These are phyloP conservation scores for Spodoptera exigua DNA, from an alignment of 2,888 invertebrate species.

Conservation along the genomic window DNA sequence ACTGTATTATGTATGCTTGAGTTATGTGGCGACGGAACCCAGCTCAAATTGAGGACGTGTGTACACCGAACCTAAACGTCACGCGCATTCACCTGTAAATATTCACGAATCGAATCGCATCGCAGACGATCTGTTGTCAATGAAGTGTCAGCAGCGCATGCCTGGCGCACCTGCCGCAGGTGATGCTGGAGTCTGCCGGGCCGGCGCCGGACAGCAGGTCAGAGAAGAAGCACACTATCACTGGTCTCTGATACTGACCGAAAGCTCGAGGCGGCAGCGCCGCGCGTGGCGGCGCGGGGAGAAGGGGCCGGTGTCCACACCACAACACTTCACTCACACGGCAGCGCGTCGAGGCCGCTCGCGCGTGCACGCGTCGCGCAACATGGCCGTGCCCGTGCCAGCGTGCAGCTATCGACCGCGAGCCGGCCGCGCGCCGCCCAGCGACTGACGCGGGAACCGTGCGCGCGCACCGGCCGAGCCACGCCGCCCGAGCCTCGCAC, in stretches of 20 bases:
- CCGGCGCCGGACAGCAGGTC: constrained; percentile 13
- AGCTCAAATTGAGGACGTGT: constrained; percentile 46
- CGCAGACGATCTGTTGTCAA: constrained; percentile 44
- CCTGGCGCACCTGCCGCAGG: constrained; percentile 22
- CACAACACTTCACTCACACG: constrained; percentile 74
- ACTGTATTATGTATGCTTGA: constrained; percentile 23
- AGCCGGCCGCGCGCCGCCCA: constrained; percentile 83
- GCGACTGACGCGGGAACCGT: constrained; percentile 81
- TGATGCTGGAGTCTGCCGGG: constrained; percentile 21
- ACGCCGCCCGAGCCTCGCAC: constrained; percentile 67
- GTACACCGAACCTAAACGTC: constrained; percentile 50
- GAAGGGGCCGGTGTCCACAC: constrained; percentile 53
- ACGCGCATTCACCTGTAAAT: constrained; percentile 57
- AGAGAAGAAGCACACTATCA: constrained; percentile 16
- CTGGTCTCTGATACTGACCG: constrained; percentile 67
- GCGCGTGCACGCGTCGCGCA: constrained; percentile 81
- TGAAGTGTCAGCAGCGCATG: constrained; percentile 31
- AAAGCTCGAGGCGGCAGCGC: constrained; percentile 70
- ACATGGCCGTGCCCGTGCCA: constrained; percentile 79
- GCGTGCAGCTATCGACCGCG: constrained; percentile 85
- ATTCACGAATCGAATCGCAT: constrained; percentile 47
- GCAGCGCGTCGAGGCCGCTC: constrained; percentile 73
- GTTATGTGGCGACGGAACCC: constrained; percentile 26
- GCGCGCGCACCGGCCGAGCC: constrained; percentile 82
- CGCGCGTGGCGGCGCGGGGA: constrained; percentile 61